Evolutionary conservation across 2,113 vertebrate genomes (phyloP), one percentile per base, ranked within the genome.

Genomic region (Microcebus jonahi): DNA sequence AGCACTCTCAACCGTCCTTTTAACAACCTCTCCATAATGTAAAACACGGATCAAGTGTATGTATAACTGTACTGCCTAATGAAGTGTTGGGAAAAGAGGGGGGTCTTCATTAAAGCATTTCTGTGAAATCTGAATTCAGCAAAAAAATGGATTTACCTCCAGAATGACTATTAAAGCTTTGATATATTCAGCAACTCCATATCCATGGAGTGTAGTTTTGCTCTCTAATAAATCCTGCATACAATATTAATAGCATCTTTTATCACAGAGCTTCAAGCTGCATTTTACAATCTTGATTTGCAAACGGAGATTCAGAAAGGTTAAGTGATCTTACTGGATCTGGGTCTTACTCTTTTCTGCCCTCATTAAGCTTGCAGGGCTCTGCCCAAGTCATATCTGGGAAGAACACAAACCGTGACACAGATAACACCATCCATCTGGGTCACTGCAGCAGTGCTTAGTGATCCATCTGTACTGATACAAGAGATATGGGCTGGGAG

Each of bases 351-450:
- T 90, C 79, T 97, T 93, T 87, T 95, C 91, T 96, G 97, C 31
- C 94, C 97, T 98, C 91, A 92, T 96, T 97, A 96, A 91, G 55
- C 70, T 92, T 63, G 17, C 73, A 93, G 55, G 80, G 8, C 45
- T 94, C 81, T 91, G 81, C 71, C 61, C 82, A 71, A 86, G 57
- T 48, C 68, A 1, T 91, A 39, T 87, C 75, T 94, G 63, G 76
- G 61, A 97, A 94, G 95, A 93, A 97, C 96, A 95, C 94, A 91
- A 97, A 94, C 89, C 0, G 65, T 97, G 97, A 97, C 97, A 97
- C 95, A 97, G 97, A 97, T 97, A 94, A 89, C 68, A 81, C 71
- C 9, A 8, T 93, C 91, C 97, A 97, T 97, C 96, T 97, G 96
- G 97, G 96, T 97, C 98, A 97, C 91, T 55, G 77, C 94, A n/a